Base-by-base conservation (phyloP, 1,140 invertebrate genomes). In the Drosophila truncata region DNA sequence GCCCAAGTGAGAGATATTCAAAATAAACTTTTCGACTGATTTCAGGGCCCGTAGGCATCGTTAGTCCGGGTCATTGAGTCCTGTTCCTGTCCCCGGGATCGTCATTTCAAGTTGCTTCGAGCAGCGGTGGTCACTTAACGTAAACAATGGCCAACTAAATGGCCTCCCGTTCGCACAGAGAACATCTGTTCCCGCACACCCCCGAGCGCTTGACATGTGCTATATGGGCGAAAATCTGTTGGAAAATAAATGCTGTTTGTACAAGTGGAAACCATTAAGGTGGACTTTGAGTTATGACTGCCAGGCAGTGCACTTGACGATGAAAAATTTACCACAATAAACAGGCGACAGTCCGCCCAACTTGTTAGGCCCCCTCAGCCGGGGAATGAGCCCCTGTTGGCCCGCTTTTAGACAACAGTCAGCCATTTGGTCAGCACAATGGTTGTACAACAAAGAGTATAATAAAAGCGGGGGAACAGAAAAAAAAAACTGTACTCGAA, bases 281-380 rank as follows among this genome's bases (percentile, higher is more conserved):
- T 78, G 78, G 80, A 75, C 85, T 87, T 84, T 87, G 84, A 88
- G 80, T 88, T 84, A 84, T 88, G 82, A 81, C 73, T 88, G 65
- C 59, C 79, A 82, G 65, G 73, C 73, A 77, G 49, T 82, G 71
- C 71, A 80, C 62, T 88, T 90, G 85, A 84, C 77, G 67, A 90
- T 88, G 84, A 90, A 81, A 90, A 90, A 90, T 90, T 39, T 60
- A 69, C 65, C 70, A 84, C 81, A 88, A 88, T 84, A 74, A 83
- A 78, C 67, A 77, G 72, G 61, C 37, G 66, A 49, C 70, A 50
- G 70, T 33, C 29, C 29, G 33, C 25, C 27, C 69, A 41, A 41
- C 42, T 54, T 71, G 50, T 39, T 20, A 47, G 33, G 5, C 20
- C 42, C 7, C 46, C 23, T n/a, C 37, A 5, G 25, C 37, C 29